phyloP scores from a whole-genome alignment of 1,140 invertebrate species.

The Achatina immaculata region DNA sequence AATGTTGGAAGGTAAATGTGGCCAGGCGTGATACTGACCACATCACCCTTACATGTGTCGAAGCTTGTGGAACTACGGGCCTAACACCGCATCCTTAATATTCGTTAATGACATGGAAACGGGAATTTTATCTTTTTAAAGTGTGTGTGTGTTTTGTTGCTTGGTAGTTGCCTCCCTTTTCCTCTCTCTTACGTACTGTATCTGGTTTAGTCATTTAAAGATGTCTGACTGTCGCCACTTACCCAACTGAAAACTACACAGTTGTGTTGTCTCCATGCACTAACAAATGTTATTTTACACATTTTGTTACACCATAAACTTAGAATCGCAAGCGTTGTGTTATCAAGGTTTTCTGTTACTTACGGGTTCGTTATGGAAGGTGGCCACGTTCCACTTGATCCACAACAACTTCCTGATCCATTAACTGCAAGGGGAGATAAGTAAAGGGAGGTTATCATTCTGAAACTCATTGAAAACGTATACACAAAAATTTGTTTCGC shows the following conservation, averaged over 20 bases:
- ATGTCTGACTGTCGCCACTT: background rate
- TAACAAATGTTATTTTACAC: background rate
- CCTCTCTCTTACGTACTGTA: background rate
- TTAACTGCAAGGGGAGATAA: background rate
- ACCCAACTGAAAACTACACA: background rate
- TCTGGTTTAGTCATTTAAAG: background rate
- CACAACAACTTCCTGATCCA: background rate
- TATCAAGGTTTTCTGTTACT: background rate
- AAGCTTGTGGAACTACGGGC: no score
- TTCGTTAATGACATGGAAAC: no score
- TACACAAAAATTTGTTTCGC: background rate
- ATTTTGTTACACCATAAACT: background rate
- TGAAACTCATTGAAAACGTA: background rate
- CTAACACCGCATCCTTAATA: no score
- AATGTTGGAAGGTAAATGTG: no score
- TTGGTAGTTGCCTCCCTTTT: no score
- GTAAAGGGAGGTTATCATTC: background rate
- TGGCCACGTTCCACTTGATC: background rate
- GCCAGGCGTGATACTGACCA: no score
- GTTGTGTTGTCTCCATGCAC: background rate
- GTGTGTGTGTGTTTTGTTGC: no score
- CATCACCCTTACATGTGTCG: no score
- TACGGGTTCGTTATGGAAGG: background rate
- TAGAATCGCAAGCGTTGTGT: background rate
- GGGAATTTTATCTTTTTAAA: no score